A percentile compares a stretch with the other conserved stretches of the same genome.
phyloP scores from a whole-genome alignment of 2,113 vertebrate genomes.

The Crocuta crocuta region DNA sequence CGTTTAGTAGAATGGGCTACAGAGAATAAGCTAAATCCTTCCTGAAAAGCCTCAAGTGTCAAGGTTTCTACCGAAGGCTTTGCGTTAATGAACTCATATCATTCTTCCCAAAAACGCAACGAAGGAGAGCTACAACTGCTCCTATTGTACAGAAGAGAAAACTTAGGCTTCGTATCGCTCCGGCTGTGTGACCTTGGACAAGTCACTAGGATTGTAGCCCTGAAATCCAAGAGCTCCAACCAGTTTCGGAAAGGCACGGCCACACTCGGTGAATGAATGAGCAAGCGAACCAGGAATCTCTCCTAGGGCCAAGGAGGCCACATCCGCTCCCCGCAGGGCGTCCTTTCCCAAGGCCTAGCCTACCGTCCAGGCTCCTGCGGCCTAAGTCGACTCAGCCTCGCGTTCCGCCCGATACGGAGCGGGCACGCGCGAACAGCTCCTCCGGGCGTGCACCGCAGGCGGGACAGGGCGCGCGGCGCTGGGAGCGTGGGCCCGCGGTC shows the following conservation, averaged over 20 bases:
- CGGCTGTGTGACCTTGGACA: slow-evolving; percentile 70
- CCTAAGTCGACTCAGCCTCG: slow-evolving; percentile 30
- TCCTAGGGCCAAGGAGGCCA: background rate
- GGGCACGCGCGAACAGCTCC: slow-evolving; percentile 27
- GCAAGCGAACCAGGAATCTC: background rate
- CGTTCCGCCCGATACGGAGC: background rate
- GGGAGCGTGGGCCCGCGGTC: background rate
- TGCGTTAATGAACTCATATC: background rate
- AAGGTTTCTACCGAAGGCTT: background rate
- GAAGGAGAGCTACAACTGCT: background rate
- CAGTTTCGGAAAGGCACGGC: background rate
- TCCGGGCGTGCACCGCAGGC: background rate
- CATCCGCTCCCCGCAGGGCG: background rate
- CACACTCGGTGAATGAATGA: slow-evolving; percentile 49
- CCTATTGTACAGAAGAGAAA: background rate
- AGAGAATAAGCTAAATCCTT: background rate
- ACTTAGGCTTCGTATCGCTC: background rate
- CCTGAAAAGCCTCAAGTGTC: background rate
- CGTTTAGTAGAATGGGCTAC: background rate
- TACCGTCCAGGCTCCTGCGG: background rate
- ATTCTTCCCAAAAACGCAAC: background rate
- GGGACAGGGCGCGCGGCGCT: background rate
- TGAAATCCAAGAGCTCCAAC: background rate
- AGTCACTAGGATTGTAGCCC: background rate
- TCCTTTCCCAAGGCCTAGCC: background rate